phyloP scores from a whole-genome alignment of 2,113 vertebrate species.

The Stegastes partitus region DNA sequence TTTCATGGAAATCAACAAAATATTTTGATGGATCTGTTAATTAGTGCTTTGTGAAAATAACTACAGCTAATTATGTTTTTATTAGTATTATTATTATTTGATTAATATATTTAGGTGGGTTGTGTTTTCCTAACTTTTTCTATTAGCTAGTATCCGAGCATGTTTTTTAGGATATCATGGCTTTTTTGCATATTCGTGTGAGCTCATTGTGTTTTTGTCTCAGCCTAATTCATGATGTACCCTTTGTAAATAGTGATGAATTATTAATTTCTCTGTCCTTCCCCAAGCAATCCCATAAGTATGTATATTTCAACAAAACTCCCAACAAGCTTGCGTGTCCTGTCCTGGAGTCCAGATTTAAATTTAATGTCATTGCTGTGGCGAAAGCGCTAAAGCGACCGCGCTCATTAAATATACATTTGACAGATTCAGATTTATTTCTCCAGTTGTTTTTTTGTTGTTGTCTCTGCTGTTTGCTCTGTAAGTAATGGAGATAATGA shows the following conservation, averaged over 20 bases:
- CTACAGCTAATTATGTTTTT: too few relatives aligned
- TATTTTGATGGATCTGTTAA: constrained; percentile 14
- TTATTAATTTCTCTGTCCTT: constrained; percentile 43
- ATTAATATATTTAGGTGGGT: too few relatives aligned
- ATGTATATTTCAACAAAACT: constrained; percentile 47
- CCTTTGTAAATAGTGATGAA: constrained; percentile 49
- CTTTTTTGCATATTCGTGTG: background rate
- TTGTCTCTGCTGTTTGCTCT: constrained; percentile 41
- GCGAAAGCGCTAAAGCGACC: constrained; percentile 38
- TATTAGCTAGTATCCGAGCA: too few relatives aligned
- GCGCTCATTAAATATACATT: constrained; percentile 67
- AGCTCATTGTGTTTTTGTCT: constrained; percentile 15
- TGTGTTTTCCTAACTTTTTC: too few relatives aligned
- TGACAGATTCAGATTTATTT: constrained; percentile 51
- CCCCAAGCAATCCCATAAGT: constrained; percentile 46
- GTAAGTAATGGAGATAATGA: constrained; percentile 63
- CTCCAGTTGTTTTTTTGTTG: constrained; percentile 42
- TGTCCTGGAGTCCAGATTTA: constrained; percentile 45
- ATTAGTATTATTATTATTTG: too few relatives aligned
- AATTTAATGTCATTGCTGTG: constrained; percentile 49
- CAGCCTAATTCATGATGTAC: constrained; percentile 13
- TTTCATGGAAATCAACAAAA: constrained; percentile 30
- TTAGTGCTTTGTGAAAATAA: background rate
- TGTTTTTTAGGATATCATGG: too few relatives aligned
- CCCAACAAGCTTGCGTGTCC: constrained; percentile 5